Evolutionary conservation across 2,888 invertebrate genomes (phyloP).

Genomic region (Caenorhabditis sinica): DNA sequence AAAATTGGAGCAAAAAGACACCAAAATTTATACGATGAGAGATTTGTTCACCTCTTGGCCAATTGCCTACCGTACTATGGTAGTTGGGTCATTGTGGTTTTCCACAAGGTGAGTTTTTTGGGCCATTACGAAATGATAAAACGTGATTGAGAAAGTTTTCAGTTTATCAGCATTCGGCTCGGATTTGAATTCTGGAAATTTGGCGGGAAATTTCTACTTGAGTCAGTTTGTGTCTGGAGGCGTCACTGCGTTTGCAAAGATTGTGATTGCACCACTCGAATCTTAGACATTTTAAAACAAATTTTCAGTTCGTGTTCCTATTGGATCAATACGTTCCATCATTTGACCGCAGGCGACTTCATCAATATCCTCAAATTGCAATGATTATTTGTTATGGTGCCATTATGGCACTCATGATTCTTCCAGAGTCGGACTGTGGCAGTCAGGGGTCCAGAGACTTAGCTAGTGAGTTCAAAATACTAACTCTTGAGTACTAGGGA

Average conservation of each 20-base stretch:
- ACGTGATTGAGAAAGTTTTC: not conserved
- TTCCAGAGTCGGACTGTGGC: slow-evolving; percentile 67
- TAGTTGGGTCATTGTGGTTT: slow-evolving; percentile 71
- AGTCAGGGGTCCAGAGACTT: slow-evolving; percentile 63
- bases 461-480: slow-evolving; percentile 59
- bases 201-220: slow-evolving; percentile 72
- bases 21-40: slow-evolving; percentile 69
- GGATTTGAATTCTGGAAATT: slow-evolving; percentile 74
- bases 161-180: slow-evolving; percentile 71
- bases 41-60: slow-evolving; percentile 68
- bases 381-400: slow-evolving; percentile 78
- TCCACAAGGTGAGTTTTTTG: slow-evolving; percentile 48
- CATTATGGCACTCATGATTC: slow-evolving; percentile 74
- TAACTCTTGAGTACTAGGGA: no score
- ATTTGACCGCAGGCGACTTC: slow-evolving; percentile 80
- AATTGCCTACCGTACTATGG: slow-evolving; percentile 65
- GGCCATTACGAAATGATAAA: no score
- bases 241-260: slow-evolving; percentile 72
- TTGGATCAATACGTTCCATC: slow-evolving; percentile 75
- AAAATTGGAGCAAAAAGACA: slow-evolving; percentile 43
- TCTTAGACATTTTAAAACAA: not conserved
- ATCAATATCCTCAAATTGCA: slow-evolving; percentile 78
- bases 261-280: slow-evolving; percentile 50
- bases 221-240: slow-evolving; percentile 71
- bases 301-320: slow-evolving; percentile 76